phyloP scores from a whole-genome alignment of 2,888 invertebrate genomes.

The Eupithecia abbreviata region DNA sequence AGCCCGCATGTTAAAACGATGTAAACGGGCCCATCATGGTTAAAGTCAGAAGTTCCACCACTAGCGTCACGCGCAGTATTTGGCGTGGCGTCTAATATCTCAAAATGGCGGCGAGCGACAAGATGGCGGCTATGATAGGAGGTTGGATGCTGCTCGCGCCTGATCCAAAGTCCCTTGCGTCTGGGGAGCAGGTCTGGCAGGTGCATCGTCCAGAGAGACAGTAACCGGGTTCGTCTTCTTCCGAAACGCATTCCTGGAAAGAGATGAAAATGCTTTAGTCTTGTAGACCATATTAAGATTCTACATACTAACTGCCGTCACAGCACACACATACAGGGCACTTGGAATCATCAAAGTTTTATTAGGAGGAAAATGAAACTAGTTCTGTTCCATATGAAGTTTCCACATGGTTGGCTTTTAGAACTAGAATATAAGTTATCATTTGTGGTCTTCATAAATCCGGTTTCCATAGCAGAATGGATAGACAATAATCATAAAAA shows the following conservation, averaged over 20 bases:
- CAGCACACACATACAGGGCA: too few relatives aligned
- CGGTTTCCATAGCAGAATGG: too few relatives aligned
- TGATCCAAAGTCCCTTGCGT: slow-evolving; percentile 68
- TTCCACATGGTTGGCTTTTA: too few relatives aligned
- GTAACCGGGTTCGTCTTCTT: slow-evolving; percentile 76
- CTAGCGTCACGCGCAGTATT: slow-evolving; percentile 19
- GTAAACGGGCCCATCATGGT: not conserved
- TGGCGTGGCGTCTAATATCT: slow-evolving; percentile 55
- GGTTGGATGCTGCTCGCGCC: slow-evolving; percentile 62
- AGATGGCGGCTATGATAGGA: slow-evolving; percentile 57
- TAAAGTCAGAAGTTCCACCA: not conserved
- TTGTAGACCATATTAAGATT: not conserved
- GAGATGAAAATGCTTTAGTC: not conserved
- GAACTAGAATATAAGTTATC: too few relatives aligned
- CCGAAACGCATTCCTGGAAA: slow-evolving; percentile 77
- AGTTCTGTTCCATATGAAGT: too few relatives aligned
- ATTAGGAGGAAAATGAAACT: too few relatives aligned
- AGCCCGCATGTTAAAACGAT: not conserved
- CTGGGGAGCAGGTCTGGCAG: slow-evolving; percentile 75
- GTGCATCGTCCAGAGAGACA: slow-evolving; percentile 75
- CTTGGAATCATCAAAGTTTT: too few relatives aligned
- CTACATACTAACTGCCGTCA: not conserved
- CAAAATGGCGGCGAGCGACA: slow-evolving; percentile 60
- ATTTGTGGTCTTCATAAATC: too few relatives aligned
- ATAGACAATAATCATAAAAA: too few relatives aligned